A percentile compares a stretch with the other conserved stretches of the same genome.
Evolutionary conservation across 2,113 vertebrate genomes (phyloP).

Genomic region (Syrrhaptes paradoxus): DNA sequence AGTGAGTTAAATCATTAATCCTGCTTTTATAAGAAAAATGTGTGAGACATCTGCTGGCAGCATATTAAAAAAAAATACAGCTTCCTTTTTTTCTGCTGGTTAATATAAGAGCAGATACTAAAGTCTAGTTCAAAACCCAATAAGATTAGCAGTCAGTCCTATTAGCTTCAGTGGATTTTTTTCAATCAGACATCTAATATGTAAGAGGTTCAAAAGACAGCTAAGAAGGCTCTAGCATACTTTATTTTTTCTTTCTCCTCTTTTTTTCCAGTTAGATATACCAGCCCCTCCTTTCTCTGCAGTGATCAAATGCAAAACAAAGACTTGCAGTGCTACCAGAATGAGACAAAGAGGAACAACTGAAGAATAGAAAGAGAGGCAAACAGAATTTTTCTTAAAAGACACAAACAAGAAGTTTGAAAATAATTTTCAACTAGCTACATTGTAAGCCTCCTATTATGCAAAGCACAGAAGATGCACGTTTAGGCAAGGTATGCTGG

Average conservation of each 20-base stretch:
- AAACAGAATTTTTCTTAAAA: not conserved
- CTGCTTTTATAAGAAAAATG: not conserved
- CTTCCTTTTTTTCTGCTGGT: not conserved
- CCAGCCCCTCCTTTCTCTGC: not conserved
- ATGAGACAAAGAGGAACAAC: not conserved
- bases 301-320: not conserved
- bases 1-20: not conserved
- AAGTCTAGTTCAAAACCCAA: not conserved
- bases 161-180: not conserved
- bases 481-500: not conserved
- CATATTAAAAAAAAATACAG: not conserved
- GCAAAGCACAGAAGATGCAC: not conserved
- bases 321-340: not conserved
- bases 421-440: not conserved
- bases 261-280: not conserved
- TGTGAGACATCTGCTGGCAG: conserved; percentile 19
- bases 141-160: not conserved
- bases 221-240: not conserved
- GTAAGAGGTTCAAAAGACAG: not conserved
- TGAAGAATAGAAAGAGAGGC: not conserved
- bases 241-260: too few relatives aligned
- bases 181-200: not conserved
- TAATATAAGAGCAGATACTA: not conserved
- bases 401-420: not conserved
- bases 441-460: rapidly evolving